Conservation (phyloP, 2,113 vertebrate species). For the Tor tambroides region DNA sequence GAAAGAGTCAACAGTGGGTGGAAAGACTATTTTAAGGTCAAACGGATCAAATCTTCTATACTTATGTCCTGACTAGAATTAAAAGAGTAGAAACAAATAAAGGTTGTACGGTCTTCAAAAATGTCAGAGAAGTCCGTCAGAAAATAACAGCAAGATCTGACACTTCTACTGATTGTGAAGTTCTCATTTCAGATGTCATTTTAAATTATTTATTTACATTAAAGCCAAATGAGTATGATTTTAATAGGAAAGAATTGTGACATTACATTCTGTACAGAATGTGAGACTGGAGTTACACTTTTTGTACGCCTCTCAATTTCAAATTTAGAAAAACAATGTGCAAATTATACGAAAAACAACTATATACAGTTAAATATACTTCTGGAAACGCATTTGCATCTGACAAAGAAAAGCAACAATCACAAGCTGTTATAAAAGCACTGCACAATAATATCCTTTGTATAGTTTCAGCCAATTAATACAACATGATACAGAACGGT, state of each 20-base stretch:
- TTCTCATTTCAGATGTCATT: background rate
- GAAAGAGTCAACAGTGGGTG: constrained; percentile 7
- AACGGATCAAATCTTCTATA: background rate
- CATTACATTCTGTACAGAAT: too few species aligned
- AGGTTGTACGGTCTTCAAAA: background rate
- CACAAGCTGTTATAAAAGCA: background rate
- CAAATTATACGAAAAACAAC: background rate
- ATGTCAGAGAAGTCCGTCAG: too few species aligned
- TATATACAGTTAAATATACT: background rate
- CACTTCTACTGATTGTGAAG: background rate
- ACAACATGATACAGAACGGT: too few species aligned
- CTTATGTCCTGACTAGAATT: too few species aligned
- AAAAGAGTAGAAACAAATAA: background rate
- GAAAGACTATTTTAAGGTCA: background rate
- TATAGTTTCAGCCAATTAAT: background rate
- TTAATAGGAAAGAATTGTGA: too few species aligned
- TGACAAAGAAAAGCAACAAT: background rate
- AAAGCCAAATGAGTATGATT: background rate
- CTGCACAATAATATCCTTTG: background rate
- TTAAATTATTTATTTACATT: background rate
- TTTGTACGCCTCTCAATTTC: background rate
- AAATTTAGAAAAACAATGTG: background rate
- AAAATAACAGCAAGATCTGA: background rate
- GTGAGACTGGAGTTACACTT: background rate
- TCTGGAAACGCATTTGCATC: background rate